Evolutionary conservation across 2,113 vertebrate species (phyloP), one percentile per base, ranked within the genome.

Genomic region (Embiotoca jacksoni): DNA sequence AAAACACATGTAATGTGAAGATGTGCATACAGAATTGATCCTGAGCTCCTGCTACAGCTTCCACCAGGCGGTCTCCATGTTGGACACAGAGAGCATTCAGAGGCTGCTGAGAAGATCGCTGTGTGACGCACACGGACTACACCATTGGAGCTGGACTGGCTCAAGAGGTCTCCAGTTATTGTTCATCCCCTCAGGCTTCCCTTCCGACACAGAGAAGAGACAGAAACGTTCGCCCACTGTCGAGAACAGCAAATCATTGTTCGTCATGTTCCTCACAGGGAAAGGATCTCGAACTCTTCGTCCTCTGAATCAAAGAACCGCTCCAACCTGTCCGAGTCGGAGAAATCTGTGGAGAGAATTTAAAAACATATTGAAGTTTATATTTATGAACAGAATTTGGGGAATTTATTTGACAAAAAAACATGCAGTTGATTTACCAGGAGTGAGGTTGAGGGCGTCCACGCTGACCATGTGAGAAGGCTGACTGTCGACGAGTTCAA

Each of bases 241-340:
- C 23, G 23, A 69, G 56, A 78, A 83, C 79, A 72, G 79, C 31
- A 64, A 77, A 62, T 75, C 67, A 78, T 57, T 74, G 85, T 88
- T 60, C 36, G 0, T 61, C 44, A 3, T 11, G 39, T 60, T 67
- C 92, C 85, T 99, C 95, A 99, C 88, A 99, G 95, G 79, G 98
- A 98, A 72, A 99, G 92, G 82, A 99, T 99, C 92, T 99, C 98
- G 60, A 99, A 99, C 92, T 99, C 98, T 89, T 99, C 98, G 14
- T 99, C 98, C 87, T 99, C 98, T 0, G 98, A 99, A 83, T 99
- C 98, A 83, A 99, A 99, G 92, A 98, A 99, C 72, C 98, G 96
- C 92, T 99, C 98, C 89, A 99, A 85, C 85, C 96, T 94, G 86
- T 98, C 97, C 0, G 96, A 96, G 3, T 98, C 98, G 0, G 97